Evolutionary conservation across 2,113 vertebrate species (phyloP).

Genomic region (Proterorhinus semilunaris): DNA sequence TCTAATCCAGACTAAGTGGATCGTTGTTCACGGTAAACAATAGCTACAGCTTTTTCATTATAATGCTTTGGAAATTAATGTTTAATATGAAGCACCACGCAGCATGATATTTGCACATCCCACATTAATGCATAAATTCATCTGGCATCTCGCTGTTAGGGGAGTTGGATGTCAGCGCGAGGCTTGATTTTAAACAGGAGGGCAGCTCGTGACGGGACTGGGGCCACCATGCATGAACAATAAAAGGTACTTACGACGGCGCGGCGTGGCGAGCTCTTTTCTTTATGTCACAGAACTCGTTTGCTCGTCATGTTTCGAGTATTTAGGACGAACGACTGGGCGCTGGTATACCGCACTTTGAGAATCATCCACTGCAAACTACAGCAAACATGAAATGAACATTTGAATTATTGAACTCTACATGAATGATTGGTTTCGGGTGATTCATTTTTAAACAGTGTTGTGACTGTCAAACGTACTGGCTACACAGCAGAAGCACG

Average conservation of each 20-base stretch:
- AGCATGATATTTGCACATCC: constrained; percentile 33
- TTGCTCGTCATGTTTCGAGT: constrained; percentile 7
- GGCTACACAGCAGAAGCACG: too few relatives aligned
- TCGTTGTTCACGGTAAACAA: constrained; percentile 17
- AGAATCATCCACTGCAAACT: background rate
- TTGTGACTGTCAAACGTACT: background rate
- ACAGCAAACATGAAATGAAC: background rate
- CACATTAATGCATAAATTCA: constrained; percentile 37
- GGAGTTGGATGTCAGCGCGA: constrained; percentile 47
- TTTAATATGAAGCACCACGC: constrained; percentile 28
- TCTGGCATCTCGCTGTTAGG: constrained; percentile 34
- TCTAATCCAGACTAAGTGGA: background rate
- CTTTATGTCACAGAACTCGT: constrained; percentile 27
- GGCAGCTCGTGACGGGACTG: constrained; percentile 12
- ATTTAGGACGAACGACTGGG: background rate
- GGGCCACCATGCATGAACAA: constrained; percentile 40
- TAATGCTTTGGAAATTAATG: constrained; percentile 10
- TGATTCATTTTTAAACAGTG: background rate
- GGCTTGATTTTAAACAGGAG: constrained; percentile 42
- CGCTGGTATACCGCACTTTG: background rate
- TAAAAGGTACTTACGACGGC: constrained; percentile 31
- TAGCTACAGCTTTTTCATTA: background rate
- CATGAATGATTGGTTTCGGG: background rate
- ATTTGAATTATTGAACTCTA: background rate
- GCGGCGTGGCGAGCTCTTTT: constrained; percentile 30